These are phyloP conservation scores for Engystomops pustulosus DNA, from an alignment of 2,113 vertebrate species.

Conservation along the genomic window DNA sequence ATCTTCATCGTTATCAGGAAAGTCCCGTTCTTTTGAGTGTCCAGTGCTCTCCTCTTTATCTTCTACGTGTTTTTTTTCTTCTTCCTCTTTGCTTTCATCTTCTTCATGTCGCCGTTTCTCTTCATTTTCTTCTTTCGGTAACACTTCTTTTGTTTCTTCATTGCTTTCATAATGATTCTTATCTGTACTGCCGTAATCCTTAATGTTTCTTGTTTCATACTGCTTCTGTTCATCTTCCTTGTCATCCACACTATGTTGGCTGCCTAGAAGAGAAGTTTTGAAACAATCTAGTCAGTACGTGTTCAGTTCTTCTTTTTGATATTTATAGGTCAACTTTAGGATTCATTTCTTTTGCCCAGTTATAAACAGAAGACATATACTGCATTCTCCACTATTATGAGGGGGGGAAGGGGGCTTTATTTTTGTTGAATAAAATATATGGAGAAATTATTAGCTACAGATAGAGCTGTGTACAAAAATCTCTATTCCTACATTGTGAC, in stretches of 20 bases:
- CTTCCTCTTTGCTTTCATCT: slow-evolving; percentile 62
- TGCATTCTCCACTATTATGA: no score
- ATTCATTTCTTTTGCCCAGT: no score
- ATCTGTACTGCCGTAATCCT: slow-evolving; percentile 67
- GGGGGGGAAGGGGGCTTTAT: no score
- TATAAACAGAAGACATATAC: no score
- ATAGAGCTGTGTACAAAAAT: no score
- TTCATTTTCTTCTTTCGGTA: slow-evolving; percentile 64
- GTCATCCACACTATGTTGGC: slow-evolving; percentile 73
- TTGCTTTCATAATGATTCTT: slow-evolving; percentile 59
- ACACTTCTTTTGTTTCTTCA: slow-evolving; percentile 66
- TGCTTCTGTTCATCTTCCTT: slow-evolving; percentile 69
- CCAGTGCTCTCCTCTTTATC: slow-evolving; percentile 52
- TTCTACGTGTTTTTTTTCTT: slow-evolving; percentile 32
- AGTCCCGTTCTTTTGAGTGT: slow-evolving; percentile 52
- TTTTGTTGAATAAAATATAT: no score
- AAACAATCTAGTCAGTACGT: not conserved
- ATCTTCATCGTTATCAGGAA: slow-evolving; percentile 51
- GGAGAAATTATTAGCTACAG: no score
- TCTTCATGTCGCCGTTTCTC: slow-evolving; percentile 66
- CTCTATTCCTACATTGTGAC: no score
- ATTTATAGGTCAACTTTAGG: not conserved
- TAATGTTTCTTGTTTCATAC: slow-evolving; percentile 67
- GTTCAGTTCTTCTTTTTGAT: not conserved
- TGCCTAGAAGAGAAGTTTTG: slow-evolving; percentile 70